A percentile compares a stretch with the other conserved stretches of the same genome.
Evolutionary conservation across 1,140 invertebrate species (phyloP).

Genomic region (Ostrea denselamellosa): DNA sequence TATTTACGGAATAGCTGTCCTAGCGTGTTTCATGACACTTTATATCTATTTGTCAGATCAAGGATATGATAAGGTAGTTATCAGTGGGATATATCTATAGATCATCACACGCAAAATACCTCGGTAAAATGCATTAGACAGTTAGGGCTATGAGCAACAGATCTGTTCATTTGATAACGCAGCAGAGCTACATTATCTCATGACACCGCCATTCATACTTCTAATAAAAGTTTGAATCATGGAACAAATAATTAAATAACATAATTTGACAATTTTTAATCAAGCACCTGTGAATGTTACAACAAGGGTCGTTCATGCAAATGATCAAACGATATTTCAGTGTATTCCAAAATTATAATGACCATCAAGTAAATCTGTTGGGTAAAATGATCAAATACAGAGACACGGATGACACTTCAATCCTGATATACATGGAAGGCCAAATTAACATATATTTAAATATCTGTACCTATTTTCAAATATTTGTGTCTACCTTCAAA

Average conservation of each 20-base stretch:
- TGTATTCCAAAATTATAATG: background rate
- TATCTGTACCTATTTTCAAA: no score
- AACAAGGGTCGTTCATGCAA: slow-evolving; percentile 11
- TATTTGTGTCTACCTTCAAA: no score
- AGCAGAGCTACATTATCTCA: background rate
- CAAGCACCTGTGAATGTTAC: background rate
- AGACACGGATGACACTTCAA: no score
- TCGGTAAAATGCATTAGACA: slow-evolving; percentile 21
- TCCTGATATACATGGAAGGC: no score
- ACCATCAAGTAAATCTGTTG: background rate
- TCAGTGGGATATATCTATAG: slow-evolving; percentile 25
- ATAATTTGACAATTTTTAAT: slow-evolving; percentile 24
- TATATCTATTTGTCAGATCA: slow-evolving; percentile 24
- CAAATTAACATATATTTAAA: no score
- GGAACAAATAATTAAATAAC: slow-evolving; percentile 34
- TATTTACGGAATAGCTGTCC: background rate
- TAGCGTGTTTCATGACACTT: slow-evolving; percentile 29
- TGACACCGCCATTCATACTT: background rate
- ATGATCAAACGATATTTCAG: background rate
- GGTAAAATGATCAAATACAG: no score
- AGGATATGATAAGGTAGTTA: background rate
- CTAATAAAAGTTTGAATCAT: background rate
- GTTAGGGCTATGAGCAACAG: background rate
- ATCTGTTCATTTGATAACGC: background rate
- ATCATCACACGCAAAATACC: slow-evolving; percentile 22